These are phyloP conservation scores for Danio albolineatus DNA, from an alignment of 2,797 vertebrate genomes.

Conservation along the genomic window DNA sequence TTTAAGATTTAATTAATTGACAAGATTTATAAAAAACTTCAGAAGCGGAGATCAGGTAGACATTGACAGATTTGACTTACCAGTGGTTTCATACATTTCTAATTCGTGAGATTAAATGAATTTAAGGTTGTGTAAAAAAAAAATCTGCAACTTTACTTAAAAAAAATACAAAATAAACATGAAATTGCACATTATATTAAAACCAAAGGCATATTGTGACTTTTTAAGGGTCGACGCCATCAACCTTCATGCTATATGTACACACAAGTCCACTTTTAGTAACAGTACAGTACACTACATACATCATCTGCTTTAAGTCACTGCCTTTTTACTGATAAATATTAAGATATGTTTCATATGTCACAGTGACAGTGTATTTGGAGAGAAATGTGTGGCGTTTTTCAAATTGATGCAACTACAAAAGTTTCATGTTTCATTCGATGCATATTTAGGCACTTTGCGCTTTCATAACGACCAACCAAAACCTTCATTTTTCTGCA, in stretches of 20 bases:
- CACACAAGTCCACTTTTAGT: slow-evolving; percentile 24
- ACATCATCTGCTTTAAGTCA: slow-evolving; percentile 21
- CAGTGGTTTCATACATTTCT: slow-evolving; percentile 72
- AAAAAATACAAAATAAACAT: slow-evolving; percentile 55
- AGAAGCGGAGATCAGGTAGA: slow-evolving; percentile 20
- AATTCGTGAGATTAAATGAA: slow-evolving; percentile 53
- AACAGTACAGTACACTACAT: slow-evolving; percentile 32
- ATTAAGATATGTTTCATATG: slow-evolving; percentile 25
- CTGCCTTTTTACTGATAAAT: slow-evolving; percentile 32
- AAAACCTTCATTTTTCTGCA: slow-evolving; percentile 20
- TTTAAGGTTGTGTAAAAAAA: slow-evolving; percentile 56
- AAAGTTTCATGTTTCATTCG: background rate
- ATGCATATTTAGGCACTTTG: slow-evolving; percentile 44
- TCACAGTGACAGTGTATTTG: slow-evolving; percentile 33
- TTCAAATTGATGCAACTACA: background rate
- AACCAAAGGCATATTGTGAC: slow-evolving; percentile 68
- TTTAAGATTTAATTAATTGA: slow-evolving; percentile 64
- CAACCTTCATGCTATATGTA: slow-evolving; percentile 38
- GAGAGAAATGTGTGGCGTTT: background rate
- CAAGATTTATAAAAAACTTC: slow-evolving; percentile 44
- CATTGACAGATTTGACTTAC: slow-evolving; percentile 50
- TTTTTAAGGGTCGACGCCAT: slow-evolving; percentile 36
- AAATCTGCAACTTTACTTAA: slow-evolving; percentile 43
- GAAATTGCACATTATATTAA: slow-evolving; percentile 65
- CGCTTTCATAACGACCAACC: slow-evolving; percentile 31